Base-by-base conservation (phyloP, 2,888 invertebrate genomes). In the Tenthredo amoena region DNA sequence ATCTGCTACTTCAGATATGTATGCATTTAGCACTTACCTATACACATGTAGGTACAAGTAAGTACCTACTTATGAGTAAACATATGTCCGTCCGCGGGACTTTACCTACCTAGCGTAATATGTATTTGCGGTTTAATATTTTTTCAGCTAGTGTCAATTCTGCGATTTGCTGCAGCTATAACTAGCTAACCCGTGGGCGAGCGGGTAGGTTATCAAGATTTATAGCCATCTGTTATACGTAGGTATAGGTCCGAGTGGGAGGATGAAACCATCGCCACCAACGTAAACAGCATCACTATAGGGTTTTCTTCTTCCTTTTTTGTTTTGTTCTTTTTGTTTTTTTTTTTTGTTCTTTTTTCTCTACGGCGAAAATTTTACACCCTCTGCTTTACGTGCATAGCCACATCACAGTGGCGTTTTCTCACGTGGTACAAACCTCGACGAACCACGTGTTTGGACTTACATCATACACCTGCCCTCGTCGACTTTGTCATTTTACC, bases 121-220 rank as follows among this genome's bases (percentile, higher is more conserved):
- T n/a, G 21, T 72, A 72, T 72, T 72, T 72, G 72, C 72, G 40
- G 72, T 72, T 68, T 10, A 72, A 43, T 21, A 72, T 72, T 72
- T 72, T 72, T 40, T 43, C 21, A 72, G 37, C 72, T 21, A 43
- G 21, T 40, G 72, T 40, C 72, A 72, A 72, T 72, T 21, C 72
- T 21, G 40, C 18, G 72, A 72, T 72, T 72, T 47, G 12, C 47
- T 72, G 37, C 72, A 18, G 50, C 18, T 50, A 50, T 50, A 50
- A 50, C 50, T n/a, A 18, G 6, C 47, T 47, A 37, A 37, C 37
- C 37, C 43, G 72, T 72, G 72, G 72, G 72, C 72, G 72, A 62
- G n/a, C 72, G 68, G 6, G 21, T 43, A 10, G 21, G 72, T 40
- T 37, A 77, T 77, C 76, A 15, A 50, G 50, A 77, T 50, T 77